phyloP scores from a whole-genome alignment of 1,140 invertebrate species.

The Teleopsis dalmanni region DNA sequence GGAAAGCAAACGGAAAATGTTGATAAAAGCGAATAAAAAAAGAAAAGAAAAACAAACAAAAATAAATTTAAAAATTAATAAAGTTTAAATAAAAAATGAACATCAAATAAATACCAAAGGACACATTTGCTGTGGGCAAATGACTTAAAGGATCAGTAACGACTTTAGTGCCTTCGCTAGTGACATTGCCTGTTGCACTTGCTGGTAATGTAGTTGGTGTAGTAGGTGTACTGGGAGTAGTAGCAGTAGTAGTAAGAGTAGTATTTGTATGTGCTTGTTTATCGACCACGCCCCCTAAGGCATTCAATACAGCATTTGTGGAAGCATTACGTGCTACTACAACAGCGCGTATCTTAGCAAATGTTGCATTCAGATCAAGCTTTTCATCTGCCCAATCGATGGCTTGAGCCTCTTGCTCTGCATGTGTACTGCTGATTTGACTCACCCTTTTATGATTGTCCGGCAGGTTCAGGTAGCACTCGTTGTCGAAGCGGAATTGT shows the following conservation, averaged over 20 bases:
- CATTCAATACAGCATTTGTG: slow-evolving; percentile 19
- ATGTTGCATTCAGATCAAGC: slow-evolving; percentile 34
- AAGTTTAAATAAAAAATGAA: slow-evolving; percentile 8
- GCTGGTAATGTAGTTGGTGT: slow-evolving; percentile 5
- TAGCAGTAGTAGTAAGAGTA: neutral
- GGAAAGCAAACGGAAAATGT: no score
- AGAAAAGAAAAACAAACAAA: slow-evolving; percentile 8
- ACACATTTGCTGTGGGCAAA: slow-evolving; percentile 41
- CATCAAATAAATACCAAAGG: slow-evolving; percentile 17
- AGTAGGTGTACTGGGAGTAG: slow-evolving; percentile 10
- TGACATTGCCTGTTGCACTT: slow-evolving; percentile 8
- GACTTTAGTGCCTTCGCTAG: slow-evolving; percentile 14
- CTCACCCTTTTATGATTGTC: slow-evolving; percentile 94
- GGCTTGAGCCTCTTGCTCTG: slow-evolving; percentile 35
- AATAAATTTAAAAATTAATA: slow-evolving; percentile 11
- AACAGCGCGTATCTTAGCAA: slow-evolving; percentile 37
- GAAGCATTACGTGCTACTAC: slow-evolving; percentile 34
- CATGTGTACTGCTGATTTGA: slow-evolving; percentile 17
- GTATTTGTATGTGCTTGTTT: neutral
- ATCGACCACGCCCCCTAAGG: slow-evolving; percentile 9
- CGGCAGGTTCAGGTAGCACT: slow-evolving; percentile 89
- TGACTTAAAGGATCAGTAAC: slow-evolving; percentile 32
- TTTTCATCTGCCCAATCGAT: slow-evolving; percentile 38
- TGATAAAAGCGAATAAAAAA: slow-evolving; percentile 10
- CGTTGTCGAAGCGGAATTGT: slow-evolving; percentile 98